Percentiles rank a stretch among this genome's conserved stretches.
Conservation (phyloP, 2,797 vertebrate species). For the Carapus acus region DNA sequence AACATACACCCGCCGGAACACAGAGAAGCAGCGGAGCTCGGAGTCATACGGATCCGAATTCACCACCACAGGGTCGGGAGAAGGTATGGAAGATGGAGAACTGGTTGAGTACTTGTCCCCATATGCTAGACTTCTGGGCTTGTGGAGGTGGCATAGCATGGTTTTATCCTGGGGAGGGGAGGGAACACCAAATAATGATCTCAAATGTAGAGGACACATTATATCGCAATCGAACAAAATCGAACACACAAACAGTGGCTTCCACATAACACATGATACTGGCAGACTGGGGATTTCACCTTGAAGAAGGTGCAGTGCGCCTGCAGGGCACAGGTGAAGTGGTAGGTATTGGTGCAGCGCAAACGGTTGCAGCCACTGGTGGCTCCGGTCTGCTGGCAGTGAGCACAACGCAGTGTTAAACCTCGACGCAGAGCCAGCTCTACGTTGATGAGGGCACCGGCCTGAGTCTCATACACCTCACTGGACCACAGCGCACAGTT, state of each 20-base stretch:
- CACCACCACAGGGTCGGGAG: neutral
- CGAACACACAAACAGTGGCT: too few relatives aligned
- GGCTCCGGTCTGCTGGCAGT: conserved; percentile 88
- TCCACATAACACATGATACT: too few relatives aligned
- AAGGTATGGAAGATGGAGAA: conserved; percentile 49
- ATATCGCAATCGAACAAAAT: too few relatives aligned
- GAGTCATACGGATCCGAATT: conserved; percentile 71
- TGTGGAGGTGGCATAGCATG: conserved; percentile 94
- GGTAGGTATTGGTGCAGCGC: conserved; percentile 83
- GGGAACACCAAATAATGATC: too few relatives aligned
- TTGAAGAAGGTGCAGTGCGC: conserved; percentile 98
- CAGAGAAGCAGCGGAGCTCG: conserved; percentile 87
- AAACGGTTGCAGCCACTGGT: conserved; percentile 88
- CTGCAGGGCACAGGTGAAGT: conserved; percentile 95
- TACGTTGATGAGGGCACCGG: conserved; percentile 95
- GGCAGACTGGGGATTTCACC: conserved; percentile 34
- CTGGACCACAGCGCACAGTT: conserved; percentile 99
- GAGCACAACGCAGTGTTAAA: conserved; percentile 84
- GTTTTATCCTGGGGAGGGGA: conserved; percentile 81
- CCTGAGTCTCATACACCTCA: conserved; percentile 98
- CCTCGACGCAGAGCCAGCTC: conserved; percentile 87
- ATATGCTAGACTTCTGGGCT: conserved; percentile 73
- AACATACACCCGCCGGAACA: conserved; percentile 91
- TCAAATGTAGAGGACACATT: too few relatives aligned
- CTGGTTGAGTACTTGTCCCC: conserved; percentile 48